Conservation (phyloP, 2,797 vertebrate genomes). For the Trachurus trachurus region DNA sequence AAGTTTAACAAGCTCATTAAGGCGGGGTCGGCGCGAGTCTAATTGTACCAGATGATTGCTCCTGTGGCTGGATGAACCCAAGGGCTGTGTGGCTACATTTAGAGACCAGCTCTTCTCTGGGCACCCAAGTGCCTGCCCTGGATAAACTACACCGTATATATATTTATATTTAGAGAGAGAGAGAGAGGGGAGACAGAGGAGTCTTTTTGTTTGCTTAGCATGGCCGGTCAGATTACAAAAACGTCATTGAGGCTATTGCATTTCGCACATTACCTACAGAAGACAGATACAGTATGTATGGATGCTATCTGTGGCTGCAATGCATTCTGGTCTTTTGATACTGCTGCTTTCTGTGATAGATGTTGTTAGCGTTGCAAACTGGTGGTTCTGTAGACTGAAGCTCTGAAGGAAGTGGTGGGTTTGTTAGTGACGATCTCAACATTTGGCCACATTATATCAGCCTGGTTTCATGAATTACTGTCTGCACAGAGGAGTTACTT, state of each 20-base stretch:
- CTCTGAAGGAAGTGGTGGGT: background rate
- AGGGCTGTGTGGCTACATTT: conserved; percentile 58
- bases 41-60: conserved; percentile 73
- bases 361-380: background rate
- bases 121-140: conserved; percentile 27
- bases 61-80: conserved; percentile 62
- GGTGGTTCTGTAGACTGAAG: background rate
- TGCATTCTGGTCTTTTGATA: background rate
- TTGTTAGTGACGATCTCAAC: background rate
- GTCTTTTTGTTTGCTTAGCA: background rate
- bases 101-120: conserved; percentile 17
- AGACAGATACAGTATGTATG: conserved; percentile 1
- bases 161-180: background rate
- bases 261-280: background rate
- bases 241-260: background rate
- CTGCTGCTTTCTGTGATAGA: background rate
- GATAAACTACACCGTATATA: conserved; percentile 7
- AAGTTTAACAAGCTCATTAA: conserved; percentile 74
- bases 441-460: background rate
- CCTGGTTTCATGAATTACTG: background rate
- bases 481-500: no score
- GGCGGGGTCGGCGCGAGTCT: conserved; percentile 52
- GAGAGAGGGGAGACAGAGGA: background rate
- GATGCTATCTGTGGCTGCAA: background rate
- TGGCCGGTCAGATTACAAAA: conserved; percentile 9